These are phyloP conservation scores for Varanus komodoensis DNA, from an alignment of 2,113 vertebrate genomes.

Conservation along the genomic window DNA sequence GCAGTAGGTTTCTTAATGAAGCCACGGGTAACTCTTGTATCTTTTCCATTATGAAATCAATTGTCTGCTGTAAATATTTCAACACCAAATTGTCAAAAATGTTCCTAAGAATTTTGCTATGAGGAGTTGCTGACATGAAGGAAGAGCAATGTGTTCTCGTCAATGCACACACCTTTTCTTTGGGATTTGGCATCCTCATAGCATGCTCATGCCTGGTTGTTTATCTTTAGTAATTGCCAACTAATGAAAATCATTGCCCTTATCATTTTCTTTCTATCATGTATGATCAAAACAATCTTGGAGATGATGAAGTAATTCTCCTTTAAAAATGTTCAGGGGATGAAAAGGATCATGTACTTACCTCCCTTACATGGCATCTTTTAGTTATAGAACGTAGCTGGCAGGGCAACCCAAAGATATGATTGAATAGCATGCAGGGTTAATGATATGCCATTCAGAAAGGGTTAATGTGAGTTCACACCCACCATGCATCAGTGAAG, in stretches of 20 bases:
- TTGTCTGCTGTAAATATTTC: slow-evolving; percentile 3
- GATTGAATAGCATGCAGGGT: not conserved
- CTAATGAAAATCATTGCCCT: slow-evolving; percentile 42
- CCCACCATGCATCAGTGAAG: not conserved
- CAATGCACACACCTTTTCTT: slow-evolving; percentile 14
- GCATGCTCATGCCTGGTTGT: slow-evolving; percentile 11
- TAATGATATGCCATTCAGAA: not conserved
- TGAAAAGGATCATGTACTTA: not conserved
- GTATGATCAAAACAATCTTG: slow-evolving; percentile 35
- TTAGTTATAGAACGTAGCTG: not conserved
- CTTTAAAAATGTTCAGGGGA: slow-evolving; percentile 25
- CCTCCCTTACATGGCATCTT: not conserved
- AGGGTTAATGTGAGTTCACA: not conserved
- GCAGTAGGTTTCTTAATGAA: slow-evolving; percentile 30
- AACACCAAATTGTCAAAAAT: slow-evolving; percentile 27
- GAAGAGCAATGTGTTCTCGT: slow-evolving; percentile 14
- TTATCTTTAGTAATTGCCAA: slow-evolving; percentile 34
- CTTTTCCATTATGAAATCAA: slow-evolving; percentile 28
- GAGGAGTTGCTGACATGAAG: slow-evolving; percentile 21
- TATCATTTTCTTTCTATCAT: slow-evolving; percentile 21
- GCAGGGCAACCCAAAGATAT: not conserved
- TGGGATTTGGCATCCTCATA: not conserved
- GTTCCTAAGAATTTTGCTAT: slow-evolving; percentile 12
- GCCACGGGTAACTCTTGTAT: slow-evolving; percentile 16
- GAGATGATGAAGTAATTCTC: slow-evolving; percentile 35